Conservation (phyloP, 1,140 invertebrate species). For the Drosophila pseudoananassae region DNA sequence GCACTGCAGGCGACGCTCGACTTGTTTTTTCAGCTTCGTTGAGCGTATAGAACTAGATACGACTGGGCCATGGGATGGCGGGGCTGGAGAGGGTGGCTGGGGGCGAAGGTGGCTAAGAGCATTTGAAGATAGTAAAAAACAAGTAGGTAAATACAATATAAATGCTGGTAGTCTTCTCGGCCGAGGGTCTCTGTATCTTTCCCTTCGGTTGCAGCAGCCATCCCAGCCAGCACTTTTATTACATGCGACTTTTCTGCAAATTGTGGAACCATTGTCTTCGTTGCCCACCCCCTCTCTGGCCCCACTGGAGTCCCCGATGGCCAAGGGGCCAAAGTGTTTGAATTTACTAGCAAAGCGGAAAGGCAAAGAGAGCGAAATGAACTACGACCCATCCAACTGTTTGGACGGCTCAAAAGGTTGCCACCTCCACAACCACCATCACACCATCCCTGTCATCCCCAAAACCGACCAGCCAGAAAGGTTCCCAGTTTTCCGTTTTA, state of each 20-base stretch:
- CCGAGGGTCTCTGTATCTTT: conserved; percentile 25
- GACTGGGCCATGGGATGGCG: conserved; percentile 4
- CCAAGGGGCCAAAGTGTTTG: conserved; percentile 76
- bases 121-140: conserved; percentile 83
- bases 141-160: conserved; percentile 83
- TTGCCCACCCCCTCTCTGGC: conserved; percentile 17
- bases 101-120: conserved; percentile 56
- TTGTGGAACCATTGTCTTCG: conserved; percentile 77
- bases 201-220: conserved; percentile 60
- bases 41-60: conserved; percentile 69
- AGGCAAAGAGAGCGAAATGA: conserved; percentile 80
- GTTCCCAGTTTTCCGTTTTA: conserved; percentile 53
- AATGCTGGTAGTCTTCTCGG: conserved; percentile 67
- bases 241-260: conserved; percentile 80
- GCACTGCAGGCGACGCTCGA: conserved; percentile 80
- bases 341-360: conserved; percentile 79
- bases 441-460: not conserved
- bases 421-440: not conserved
- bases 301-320: conserved; percentile 4
- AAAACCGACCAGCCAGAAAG: conserved; percentile 42
- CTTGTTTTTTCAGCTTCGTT: conserved; percentile 82
- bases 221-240: conserved; percentile 76
- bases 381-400: conserved; percentile 67
- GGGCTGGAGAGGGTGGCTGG: conserved; percentile 6
- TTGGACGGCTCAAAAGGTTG: conserved; percentile 46